Conservation (phyloP, 2,113 vertebrate species). For the Dromas ardeola region DNA sequence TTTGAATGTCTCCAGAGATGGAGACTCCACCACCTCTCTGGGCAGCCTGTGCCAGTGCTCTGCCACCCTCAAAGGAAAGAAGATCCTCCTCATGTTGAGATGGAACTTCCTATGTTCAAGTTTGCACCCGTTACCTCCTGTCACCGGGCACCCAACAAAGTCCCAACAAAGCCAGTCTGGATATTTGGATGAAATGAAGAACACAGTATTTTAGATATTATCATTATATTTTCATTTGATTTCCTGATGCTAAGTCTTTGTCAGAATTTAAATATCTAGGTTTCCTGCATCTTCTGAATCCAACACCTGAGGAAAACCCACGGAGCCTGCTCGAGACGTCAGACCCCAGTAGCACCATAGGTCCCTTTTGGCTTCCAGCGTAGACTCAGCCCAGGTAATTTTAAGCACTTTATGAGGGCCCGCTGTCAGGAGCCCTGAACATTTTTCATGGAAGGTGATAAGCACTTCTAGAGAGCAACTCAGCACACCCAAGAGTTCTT, state of each 20-base stretch:
- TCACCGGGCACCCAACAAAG: too few relatives aligned
- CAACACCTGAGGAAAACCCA: not conserved
- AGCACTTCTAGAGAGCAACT: not conserved
- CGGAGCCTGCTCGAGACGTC: rapidly evolving
- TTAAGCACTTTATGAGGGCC: not conserved
- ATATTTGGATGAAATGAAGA: not conserved
- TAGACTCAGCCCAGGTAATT: not conserved
- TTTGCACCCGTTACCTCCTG: too few relatives aligned
- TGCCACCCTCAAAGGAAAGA: too few relatives aligned
- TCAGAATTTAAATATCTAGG: not conserved
- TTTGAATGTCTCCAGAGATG: too few relatives aligned
- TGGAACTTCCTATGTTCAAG: too few relatives aligned
- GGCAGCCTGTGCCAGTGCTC: too few relatives aligned
- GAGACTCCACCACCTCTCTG: too few relatives aligned
- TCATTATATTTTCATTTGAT: not conserved
- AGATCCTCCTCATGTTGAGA: too few relatives aligned
- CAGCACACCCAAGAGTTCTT: not conserved
- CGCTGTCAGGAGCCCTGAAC: not conserved
- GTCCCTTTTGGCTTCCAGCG: not conserved
- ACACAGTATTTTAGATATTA: not conserved
- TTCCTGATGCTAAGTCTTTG: not conserved
- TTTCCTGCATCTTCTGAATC: not conserved
- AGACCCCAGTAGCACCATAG: too few relatives aligned
- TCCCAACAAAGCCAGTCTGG: not conserved
- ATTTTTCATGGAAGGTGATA: not conserved